phyloP scores from a whole-genome alignment of 2,888 invertebrate genomes.

The Cosmorhoe ocellata region DNA sequence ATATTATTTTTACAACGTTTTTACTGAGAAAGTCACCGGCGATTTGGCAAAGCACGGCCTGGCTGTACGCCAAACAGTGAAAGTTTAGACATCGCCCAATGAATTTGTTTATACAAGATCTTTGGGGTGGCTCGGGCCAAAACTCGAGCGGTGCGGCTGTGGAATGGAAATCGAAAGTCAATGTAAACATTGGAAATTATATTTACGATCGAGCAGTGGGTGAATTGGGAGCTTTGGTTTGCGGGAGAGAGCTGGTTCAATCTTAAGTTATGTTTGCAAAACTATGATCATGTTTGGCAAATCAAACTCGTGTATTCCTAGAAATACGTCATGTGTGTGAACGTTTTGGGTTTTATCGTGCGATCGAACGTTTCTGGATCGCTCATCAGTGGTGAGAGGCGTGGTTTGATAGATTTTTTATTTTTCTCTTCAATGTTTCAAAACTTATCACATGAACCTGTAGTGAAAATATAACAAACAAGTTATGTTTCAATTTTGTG shows the following conservation, averaged over 20 bases:
- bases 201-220: conserved; percentile 43
- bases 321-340: too few species aligned
- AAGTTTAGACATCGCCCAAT: conserved; percentile 74
- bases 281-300: conserved; percentile 18
- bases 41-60: conserved; percentile 55
- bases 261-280: conserved; percentile 23
- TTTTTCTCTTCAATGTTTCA: too few species aligned
- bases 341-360: too few species aligned
- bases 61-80: conserved; percentile 73
- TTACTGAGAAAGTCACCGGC: conserved; percentile 64
- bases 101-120: conserved; percentile 69
- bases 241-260: conserved; percentile 22
- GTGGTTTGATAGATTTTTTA: too few species aligned
- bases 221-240: conserved; percentile 31
- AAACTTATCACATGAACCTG: too few species aligned
- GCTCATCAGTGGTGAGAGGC: too few species aligned
- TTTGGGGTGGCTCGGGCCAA: conserved; percentile 52
- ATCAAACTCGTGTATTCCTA: not conserved
- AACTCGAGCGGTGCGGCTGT: conserved; percentile 40
- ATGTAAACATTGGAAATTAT: conserved; percentile 65
- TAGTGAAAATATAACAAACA: too few species aligned
- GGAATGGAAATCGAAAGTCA: conserved; percentile 62
- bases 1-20: conserved; percentile 68
- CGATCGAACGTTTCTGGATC: too few species aligned
- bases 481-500: too few species aligned